phyloP scores from a whole-genome alignment of 2,888 invertebrate genomes.

The Drosophila paramelanica region DNA sequence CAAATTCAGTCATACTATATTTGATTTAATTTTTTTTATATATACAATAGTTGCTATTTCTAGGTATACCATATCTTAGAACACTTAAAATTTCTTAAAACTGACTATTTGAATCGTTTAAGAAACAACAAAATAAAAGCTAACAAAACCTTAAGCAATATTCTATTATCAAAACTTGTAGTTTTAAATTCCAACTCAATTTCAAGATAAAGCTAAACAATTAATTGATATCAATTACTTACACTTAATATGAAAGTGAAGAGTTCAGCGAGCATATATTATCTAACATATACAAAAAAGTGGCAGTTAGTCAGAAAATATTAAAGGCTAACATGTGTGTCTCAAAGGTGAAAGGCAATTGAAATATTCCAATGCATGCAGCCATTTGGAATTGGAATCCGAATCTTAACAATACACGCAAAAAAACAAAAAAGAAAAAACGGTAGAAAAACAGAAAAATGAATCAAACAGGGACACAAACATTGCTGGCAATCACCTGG shows the following conservation, averaged over 20 bases:
- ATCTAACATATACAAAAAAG: conserved; percentile 4
- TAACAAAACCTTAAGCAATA: too few species aligned
- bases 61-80: too few species aligned
- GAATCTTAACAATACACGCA: conserved; percentile 54
- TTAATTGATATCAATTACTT: not conserved
- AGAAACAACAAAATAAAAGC: too few species aligned
- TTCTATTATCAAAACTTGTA: too few species aligned
- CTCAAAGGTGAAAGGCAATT: conserved; percentile 19
- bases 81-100: too few species aligned
- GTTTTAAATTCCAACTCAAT: too few species aligned
- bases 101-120: too few species aligned
- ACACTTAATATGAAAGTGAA: not conserved
- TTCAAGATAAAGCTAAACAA: not conserved
- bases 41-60: too few species aligned
- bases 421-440: conserved; percentile 17
- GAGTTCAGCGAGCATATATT: not conserved
- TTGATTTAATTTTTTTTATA: too few species aligned
- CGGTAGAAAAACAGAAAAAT: conserved; percentile 15
- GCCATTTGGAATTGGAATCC: conserved; percentile 49
- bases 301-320: conserved; percentile 14
- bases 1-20: too few species aligned
- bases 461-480: conserved; percentile 46
- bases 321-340: conserved; percentile 22
- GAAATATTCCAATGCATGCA: conserved; percentile 31
- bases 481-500: conserved; percentile 71